Conservation (phyloP, 2,888 invertebrate genomes). For the Phymatocera aterrima region DNA sequence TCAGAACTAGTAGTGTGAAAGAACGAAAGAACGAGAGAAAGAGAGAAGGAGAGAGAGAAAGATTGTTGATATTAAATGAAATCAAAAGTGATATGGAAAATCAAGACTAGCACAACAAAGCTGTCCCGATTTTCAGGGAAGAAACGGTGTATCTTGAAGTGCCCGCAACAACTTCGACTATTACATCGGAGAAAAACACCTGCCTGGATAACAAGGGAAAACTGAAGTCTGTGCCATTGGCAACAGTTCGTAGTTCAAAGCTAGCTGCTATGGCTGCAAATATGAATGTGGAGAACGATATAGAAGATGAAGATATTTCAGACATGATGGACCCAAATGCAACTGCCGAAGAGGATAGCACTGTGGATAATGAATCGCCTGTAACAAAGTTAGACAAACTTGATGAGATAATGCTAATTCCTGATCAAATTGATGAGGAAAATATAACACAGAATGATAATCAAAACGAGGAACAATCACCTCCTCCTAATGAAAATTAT, state of each 20-base stretch:
- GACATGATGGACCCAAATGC: conserved; percentile 54
- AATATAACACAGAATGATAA: conserved; percentile 19
- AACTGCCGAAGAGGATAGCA: conserved; percentile 54
- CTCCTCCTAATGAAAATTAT: neutral
- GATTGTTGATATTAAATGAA: conserved; percentile 10
- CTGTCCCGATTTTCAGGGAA: conserved; percentile 66
- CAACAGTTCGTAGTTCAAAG: conserved; percentile 69
- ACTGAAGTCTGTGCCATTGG: conserved; percentile 64
- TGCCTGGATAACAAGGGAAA: conserved; percentile 44
- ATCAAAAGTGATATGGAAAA: conserved; percentile 28
- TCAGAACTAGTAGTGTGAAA: neutral
- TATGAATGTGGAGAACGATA: conserved; percentile 61
- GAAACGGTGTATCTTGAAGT: conserved; percentile 68
- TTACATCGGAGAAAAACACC: conserved; percentile 7
- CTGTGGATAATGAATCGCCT: conserved; percentile 31
- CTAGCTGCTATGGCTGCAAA: conserved; percentile 71
- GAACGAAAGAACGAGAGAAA: neutral
- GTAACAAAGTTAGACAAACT: conserved; percentile 59
- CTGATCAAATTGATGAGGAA: conserved; percentile 55
- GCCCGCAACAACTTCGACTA: conserved; percentile 49
- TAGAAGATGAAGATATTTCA: conserved; percentile 54
- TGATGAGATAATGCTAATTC: conserved; percentile 64
- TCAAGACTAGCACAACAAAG: conserved; percentile 54
- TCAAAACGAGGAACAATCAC: neutral
- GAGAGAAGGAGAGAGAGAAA: neutral